A percentile compares a stretch with the other conserved stretches of the same genome.
Evolutionary conservation across 2,113 vertebrate genomes (phyloP).

Genomic region (Corythoichthys haematopterus): DNA sequence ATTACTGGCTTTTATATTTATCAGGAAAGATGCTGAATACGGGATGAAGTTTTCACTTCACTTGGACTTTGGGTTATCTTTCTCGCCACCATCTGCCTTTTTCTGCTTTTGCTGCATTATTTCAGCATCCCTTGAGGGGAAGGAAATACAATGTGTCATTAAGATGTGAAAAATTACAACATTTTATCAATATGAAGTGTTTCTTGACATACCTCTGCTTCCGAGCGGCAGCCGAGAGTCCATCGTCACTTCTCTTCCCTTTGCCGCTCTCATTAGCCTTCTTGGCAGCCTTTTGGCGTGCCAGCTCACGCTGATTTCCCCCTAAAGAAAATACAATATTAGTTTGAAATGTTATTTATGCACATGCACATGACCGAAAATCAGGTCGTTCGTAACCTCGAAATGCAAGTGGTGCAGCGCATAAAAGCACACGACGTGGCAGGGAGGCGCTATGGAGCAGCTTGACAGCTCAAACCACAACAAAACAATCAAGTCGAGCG

Average conservation of each 20-base stretch:
- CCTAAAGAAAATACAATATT: conserved; percentile 51
- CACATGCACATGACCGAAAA: too few species aligned
- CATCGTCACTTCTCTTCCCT: conserved; percentile 80
- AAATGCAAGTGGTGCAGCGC: conserved; percentile 1
- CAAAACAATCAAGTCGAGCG: background rate
- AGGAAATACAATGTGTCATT: background rate
- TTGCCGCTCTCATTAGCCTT: conserved; percentile 75
- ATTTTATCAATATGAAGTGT: background rate
- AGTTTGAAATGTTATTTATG: too few species aligned
- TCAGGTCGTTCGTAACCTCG: background rate
- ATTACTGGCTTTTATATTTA: conserved; percentile 49
- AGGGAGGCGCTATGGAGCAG: conserved; percentile 41
- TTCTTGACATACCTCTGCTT: conserved; percentile 77
- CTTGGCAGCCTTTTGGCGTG: conserved; percentile 84
- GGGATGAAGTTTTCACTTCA: conserved; percentile 41
- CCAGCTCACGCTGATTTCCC: conserved; percentile 89
- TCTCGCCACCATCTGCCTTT: conserved; percentile 70
- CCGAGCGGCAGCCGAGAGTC: conserved; percentile 83
- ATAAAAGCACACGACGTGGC: conserved; percentile 57
- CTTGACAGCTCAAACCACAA: conserved; percentile 6
- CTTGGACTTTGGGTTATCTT: conserved; percentile 49
- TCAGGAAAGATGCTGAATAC: conserved; percentile 40
- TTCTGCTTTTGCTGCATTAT: conserved; percentile 97
- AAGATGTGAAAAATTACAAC: background rate
- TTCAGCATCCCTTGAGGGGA: conserved; percentile 81